Evolutionary conservation across 2,797 vertebrate genomes (phyloP), one percentile per base, ranked within the genome.

Genomic region (Nasua narica): DNA sequence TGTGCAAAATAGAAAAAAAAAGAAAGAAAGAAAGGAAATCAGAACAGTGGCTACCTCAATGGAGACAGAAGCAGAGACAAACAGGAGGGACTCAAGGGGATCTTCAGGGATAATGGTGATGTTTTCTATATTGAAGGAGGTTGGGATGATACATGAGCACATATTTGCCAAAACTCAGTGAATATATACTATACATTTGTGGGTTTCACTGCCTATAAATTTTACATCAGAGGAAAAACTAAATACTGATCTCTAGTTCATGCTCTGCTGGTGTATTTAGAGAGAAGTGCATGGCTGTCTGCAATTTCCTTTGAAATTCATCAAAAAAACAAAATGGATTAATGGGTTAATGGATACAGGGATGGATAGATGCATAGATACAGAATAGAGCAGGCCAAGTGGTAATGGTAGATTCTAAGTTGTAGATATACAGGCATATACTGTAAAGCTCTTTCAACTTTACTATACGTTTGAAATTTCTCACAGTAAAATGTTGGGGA

Each of bases 1-100:
- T 96, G 95, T 98, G 85, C 72, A 95, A 37, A 78, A 95, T 29
- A 62, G 29, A 19, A 9, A 40, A n/a, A 35, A 23, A 70, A 8
- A 43, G 43, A 43, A 8, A 43, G 19, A 70, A 40, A 13, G 37
- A 76, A 58, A 12, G 56, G 27, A 58, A 58, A 77, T 77, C 25
- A 19, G 32, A 56, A 76, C 37, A 58, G 58, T n/a, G 19, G n/a
- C 37, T 69, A 46, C 37, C 4, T 84, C 1, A 9, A 14, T 11
- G 14, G 35, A 9, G 21, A 23, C 29, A 13, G 40, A 56, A 65
- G 37, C 62, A 79, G 29, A 79, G n/a, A 78, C 9, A 43, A 40
- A n/a, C 11, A 9, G 43, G 52, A 60, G 10, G n/a, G 16, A 58
- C 16, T 18, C 29, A 9, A 13, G 46, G 14, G 29, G 4, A 62